A percentile compares a stretch with the other conserved stretches of the same genome.
phyloP scores from a whole-genome alignment of 2,888 invertebrate genomes.

The Dasypogon diadema region DNA sequence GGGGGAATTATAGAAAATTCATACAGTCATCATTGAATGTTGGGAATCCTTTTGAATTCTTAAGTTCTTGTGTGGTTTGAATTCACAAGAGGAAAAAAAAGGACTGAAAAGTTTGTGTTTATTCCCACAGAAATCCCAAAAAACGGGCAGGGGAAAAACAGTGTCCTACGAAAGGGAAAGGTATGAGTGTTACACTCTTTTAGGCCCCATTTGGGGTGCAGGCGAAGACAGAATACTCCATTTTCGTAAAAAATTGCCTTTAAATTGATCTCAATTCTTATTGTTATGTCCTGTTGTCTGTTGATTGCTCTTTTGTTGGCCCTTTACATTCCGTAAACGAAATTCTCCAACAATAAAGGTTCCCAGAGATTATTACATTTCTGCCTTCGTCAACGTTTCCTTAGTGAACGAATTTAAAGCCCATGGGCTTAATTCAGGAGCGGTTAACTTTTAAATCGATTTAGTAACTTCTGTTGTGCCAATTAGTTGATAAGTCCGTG shows the following conservation, averaged over 20 bases:
- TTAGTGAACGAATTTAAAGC: background rate
- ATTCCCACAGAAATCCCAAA: background rate
- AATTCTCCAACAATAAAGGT: background rate
- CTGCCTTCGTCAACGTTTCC: background rate
- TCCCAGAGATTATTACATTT: background rate
- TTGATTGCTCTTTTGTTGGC: conserved; percentile 21
- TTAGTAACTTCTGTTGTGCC: too few relatives aligned
- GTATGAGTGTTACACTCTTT: background rate
- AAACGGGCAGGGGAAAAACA: background rate
- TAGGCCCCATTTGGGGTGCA: background rate
- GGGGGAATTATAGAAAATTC: conserved; percentile 42
- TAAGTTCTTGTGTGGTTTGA: conserved; percentile 34
- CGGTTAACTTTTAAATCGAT: too few relatives aligned
- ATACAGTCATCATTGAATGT: conserved; percentile 38
- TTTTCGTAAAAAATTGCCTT: conserved; percentile 11
- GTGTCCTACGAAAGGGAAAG: background rate
- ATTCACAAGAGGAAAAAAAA: conserved; percentile 13
- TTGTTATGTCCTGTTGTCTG: conserved; percentile 16
- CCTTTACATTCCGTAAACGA: background rate
- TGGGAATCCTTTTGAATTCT: conserved; percentile 35
- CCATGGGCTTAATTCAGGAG: too few relatives aligned
- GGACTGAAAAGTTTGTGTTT: background rate
- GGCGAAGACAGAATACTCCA: background rate
- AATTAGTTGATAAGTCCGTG: too few relatives aligned
- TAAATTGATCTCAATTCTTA: conserved; percentile 15